Conservation (phyloP, 2,113 vertebrate genomes). For the Chauna torquata region DNA sequence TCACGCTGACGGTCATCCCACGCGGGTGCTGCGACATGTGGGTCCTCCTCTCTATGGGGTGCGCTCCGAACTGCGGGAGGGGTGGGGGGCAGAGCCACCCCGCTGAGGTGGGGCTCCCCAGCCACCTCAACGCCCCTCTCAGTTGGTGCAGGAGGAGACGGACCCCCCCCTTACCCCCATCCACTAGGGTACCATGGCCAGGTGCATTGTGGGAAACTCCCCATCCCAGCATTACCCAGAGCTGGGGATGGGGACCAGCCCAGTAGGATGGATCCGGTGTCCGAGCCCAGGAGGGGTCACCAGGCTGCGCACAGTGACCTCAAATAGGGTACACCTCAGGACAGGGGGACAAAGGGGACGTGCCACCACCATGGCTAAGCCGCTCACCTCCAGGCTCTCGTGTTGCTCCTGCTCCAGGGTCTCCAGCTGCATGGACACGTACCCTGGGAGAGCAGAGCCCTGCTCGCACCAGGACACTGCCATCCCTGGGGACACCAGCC, state of each 20-base stretch:
- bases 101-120: background rate
- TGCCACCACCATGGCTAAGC: background rate
- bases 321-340: background rate
- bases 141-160: background rate
- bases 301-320: background rate
- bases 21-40: constrained; percentile 74
- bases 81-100: background rate
- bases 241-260: background rate
- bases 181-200: rapidly evolving
- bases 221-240: background rate
- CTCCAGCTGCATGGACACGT: constrained; percentile 25
- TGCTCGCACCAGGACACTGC: too few relatives aligned
- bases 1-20: constrained; percentile 76
- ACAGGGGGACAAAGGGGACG: background rate
- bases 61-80: constrained; percentile 71
- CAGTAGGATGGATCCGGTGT: background rate
- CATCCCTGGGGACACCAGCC: background rate
- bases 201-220: background rate
- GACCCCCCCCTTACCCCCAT: background rate
- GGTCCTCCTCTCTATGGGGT: constrained; percentile 77
- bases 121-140: background rate
- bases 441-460: background rate
- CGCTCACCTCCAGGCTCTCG: constrained; percentile 29
- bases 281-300: background rate
- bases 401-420: constrained; percentile 57